Conservation (phyloP, 2,113 vertebrate genomes). For the Mus pahari region DNA sequence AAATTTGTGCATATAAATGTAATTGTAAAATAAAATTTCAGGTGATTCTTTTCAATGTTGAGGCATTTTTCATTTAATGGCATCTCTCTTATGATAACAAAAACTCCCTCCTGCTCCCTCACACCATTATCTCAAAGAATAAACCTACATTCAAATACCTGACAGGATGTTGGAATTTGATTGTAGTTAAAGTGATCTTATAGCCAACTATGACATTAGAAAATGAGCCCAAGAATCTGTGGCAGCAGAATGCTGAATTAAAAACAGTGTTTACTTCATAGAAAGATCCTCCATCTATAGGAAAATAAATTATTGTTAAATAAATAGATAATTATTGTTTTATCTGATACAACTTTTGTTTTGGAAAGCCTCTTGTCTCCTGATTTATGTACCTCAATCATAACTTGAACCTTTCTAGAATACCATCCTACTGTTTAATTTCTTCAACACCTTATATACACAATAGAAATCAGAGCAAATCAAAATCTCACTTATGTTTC, state of each 20-base stretch:
- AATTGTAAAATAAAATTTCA: background rate
- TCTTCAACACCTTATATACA: background rate
- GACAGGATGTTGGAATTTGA: background rate
- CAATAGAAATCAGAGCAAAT: background rate
- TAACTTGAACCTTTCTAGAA: background rate
- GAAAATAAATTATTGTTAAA: background rate
- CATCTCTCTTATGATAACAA: background rate
- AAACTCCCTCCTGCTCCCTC: background rate
- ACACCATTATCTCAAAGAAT: background rate
- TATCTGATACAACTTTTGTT: background rate
- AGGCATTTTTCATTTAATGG: background rate
- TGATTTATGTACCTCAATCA: background rate
- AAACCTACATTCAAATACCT: background rate
- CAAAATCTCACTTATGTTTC: background rate
- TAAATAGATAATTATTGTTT: background rate
- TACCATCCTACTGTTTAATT: background rate
- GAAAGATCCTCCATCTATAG: background rate
- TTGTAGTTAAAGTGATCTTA: background rate
- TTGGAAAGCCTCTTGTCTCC: background rate
- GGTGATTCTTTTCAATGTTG: fast-evolving
- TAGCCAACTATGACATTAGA: background rate
- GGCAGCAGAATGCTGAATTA: background rate
- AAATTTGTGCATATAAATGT: background rate
- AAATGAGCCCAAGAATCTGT: too few relatives aligned
- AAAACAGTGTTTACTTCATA: background rate